These are phyloP conservation scores for Gadus macrocephalus DNA, from an alignment of 2,113 vertebrate species.

Conservation along the genomic window DNA sequence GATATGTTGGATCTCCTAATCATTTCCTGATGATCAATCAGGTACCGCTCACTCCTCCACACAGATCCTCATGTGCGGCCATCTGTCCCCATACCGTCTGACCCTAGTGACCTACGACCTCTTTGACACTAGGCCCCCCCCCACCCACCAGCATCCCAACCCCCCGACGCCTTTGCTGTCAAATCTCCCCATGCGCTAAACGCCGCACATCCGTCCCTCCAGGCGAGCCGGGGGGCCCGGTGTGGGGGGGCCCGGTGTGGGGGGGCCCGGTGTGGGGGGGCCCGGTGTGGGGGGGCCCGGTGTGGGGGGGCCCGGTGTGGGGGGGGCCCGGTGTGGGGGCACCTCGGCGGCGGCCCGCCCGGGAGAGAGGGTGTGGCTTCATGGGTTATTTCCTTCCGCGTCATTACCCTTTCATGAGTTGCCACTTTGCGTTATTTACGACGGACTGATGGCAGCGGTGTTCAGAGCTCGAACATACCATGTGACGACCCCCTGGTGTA, in stretches of 20 bases:
- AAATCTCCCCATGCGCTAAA: constrained; percentile 54
- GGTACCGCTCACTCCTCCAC: too few relatives aligned
- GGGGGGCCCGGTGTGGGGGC: constrained; percentile 4
- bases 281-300: too few relatives aligned
- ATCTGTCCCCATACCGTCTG: too few relatives aligned
- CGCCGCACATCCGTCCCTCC: constrained; percentile 51
- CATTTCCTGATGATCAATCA: too few relatives aligned
- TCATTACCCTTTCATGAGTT: constrained; percentile 90
- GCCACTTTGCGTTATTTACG: constrained; percentile 91
- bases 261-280: not conserved
- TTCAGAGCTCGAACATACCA: constrained; percentile 73
- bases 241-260: not conserved
- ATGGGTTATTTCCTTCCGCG: constrained; percentile 72
- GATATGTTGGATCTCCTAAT: too few relatives aligned
- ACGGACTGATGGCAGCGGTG: constrained; percentile 79
- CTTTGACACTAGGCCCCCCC: too few relatives aligned
- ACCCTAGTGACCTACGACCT: too few relatives aligned
- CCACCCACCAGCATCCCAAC: not conserved
- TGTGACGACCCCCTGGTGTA: constrained; percentile 48
- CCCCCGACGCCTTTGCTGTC: not conserved
- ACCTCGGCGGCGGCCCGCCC: constrained; percentile 29
- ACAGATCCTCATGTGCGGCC: too few relatives aligned
- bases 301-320: too few relatives aligned
- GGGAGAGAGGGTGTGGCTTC: constrained; percentile 66
- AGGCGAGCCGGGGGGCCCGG: constrained; percentile 38